Percentiles rank a stretch among this genome's conserved stretches.
Conservation (phyloP, 2,797 vertebrate species). For the Knipowitschia caucasica region DNA sequence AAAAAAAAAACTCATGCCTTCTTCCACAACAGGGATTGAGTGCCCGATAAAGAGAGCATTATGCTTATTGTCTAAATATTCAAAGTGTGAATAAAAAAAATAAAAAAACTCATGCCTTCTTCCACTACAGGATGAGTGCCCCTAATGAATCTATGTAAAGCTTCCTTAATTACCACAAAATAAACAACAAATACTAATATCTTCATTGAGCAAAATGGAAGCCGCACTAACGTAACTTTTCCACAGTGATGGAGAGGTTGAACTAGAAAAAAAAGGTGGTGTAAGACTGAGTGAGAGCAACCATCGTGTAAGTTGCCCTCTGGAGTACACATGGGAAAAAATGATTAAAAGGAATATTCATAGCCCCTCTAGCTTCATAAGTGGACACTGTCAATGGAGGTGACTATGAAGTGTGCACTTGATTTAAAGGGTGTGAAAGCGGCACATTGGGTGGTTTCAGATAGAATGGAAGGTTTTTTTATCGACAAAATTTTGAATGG, state of each 20-base stretch:
- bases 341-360: conserved; percentile 73
- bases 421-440: conserved; percentile 60
- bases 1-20: too few species aligned
- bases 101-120: conserved; percentile 9
- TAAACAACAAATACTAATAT: conserved; percentile 1
- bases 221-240: conserved; percentile 59
- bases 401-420: conserved; percentile 60
- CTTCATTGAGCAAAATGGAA: conserved; percentile 34
- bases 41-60: too few species aligned
- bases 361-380: conserved; percentile 67
- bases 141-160: conserved; percentile 32
- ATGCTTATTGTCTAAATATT: too few species aligned
- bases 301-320: conserved; percentile 64
- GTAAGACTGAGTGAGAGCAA: conserved; percentile 61
- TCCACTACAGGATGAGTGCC: conserved; percentile 8
- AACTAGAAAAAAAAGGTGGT: conserved; percentile 61
- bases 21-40: too few species aligned
- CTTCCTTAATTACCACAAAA: conserved; percentile 30
- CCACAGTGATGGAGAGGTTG: conserved; percentile 42
- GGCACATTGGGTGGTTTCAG: conserved; percentile 29
- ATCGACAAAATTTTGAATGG: conserved; percentile 4
- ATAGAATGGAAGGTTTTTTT: conserved; percentile 16
- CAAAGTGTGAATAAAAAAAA: too few species aligned
- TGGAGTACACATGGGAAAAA: conserved; percentile 69
- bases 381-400: conserved; percentile 64